Percentiles rank a stretch among this genome's conserved stretches.
These are phyloP conservation scores for Hypercompe scribonia DNA, from an alignment of 2,888 invertebrate species.

Conservation along the genomic window DNA sequence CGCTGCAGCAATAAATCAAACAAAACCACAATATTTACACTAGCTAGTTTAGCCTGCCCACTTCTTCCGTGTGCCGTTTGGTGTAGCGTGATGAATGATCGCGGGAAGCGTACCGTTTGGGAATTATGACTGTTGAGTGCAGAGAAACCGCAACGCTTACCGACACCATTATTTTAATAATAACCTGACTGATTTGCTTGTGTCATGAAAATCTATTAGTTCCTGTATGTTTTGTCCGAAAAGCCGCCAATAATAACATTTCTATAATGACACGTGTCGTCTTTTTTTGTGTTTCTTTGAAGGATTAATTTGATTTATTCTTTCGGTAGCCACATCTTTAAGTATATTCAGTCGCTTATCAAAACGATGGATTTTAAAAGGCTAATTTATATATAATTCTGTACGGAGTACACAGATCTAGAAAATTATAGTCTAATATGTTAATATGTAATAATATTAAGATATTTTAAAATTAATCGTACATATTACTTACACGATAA, in stretches of 20 bases:
- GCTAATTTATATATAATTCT: no score
- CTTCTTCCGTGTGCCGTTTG: constrained; percentile 32
- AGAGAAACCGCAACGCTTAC: constrained; percentile 2
- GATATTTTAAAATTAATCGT: no score
- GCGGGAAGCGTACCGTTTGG: constrained; percentile 12
- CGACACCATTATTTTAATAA: constrained; percentile 16
- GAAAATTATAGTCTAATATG: no score
- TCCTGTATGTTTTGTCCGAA: neutral
- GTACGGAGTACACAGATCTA: no score
- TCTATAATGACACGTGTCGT: neutral
- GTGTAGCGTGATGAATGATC: constrained; percentile 24
- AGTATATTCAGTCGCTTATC: no score
- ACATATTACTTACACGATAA: no score
- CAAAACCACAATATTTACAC: constrained; percentile 29
- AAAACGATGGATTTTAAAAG: no score
- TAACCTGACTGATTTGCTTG: constrained; percentile 9
- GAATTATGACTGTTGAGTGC: constrained; percentile 11
- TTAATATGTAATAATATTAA: no score
- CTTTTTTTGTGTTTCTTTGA: no score
- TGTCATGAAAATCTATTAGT: neutral
- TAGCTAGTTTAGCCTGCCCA: neutral
- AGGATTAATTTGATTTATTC: no score
- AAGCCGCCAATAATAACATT: neutral
- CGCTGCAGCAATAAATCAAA: constrained; percentile 26
- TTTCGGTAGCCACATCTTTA: no score